These are phyloP conservation scores for Nephrocerus scutellatus DNA, from an alignment of 2,888 invertebrate genomes.

Conservation along the genomic window DNA sequence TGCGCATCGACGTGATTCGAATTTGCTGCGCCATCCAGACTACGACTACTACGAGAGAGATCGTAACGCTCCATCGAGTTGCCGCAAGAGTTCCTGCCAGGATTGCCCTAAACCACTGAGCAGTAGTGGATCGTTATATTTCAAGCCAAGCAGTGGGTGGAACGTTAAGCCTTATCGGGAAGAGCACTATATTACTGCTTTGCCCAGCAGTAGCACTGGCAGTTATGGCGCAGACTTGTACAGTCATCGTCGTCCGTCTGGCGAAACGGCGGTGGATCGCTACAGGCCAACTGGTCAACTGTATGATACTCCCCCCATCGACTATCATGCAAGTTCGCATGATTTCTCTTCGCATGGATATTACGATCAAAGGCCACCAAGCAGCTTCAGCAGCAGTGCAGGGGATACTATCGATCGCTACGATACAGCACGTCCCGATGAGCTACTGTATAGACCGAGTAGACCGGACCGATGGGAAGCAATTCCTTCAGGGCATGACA, in stretches of 20 bases:
- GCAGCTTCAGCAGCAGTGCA: slow-evolving; percentile 36
- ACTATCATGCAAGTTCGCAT: slow-evolving; percentile 36
- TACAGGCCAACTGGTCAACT: slow-evolving; percentile 36
- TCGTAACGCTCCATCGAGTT: slow-evolving; percentile 62
- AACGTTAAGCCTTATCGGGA: slow-evolving; percentile 23
- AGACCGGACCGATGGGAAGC: slow-evolving; percentile 40
- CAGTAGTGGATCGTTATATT: slow-evolving; percentile 34
- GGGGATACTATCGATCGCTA: slow-evolving; percentile 41
- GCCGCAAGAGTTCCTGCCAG: slow-evolving; percentile 44
- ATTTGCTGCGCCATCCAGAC: slow-evolving; percentile 52
- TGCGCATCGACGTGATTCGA: slow-evolving; percentile 49
- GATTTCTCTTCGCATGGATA: slow-evolving; percentile 43
- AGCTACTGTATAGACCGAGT: slow-evolving; percentile 31
- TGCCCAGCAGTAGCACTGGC: slow-evolving; percentile 24
- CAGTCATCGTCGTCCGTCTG: slow-evolving; percentile 32
- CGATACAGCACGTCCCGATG: slow-evolving; percentile 32
- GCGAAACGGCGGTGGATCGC: slow-evolving; percentile 36
- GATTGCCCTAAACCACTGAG: slow-evolving; percentile 40
- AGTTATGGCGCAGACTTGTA: slow-evolving; percentile 30
- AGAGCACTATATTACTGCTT: slow-evolving; percentile 29
- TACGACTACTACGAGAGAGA: slow-evolving; percentile 77
- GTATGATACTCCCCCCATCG: slow-evolving; percentile 36
- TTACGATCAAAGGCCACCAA: slow-evolving; percentile 39
- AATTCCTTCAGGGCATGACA: slow-evolving; percentile 34
- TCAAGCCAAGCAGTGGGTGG: slow-evolving; percentile 36